Evolutionary conservation across 2,888 invertebrate genomes (phyloP).

Genomic region (Drosophila picticornis): DNA sequence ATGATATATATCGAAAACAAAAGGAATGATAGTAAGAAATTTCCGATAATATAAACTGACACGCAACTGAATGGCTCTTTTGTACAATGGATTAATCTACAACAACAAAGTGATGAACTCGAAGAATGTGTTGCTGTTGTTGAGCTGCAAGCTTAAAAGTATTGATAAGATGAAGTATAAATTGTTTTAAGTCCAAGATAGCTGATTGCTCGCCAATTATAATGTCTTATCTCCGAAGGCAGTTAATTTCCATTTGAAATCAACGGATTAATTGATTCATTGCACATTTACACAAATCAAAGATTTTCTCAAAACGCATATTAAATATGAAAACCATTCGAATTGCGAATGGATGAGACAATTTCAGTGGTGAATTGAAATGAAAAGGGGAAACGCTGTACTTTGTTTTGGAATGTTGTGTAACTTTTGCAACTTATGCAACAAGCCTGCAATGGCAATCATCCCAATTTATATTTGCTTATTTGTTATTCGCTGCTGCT

Average conservation of each 20-base stretch:
- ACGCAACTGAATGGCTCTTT: neutral
- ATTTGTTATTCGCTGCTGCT: conserved; percentile 11
- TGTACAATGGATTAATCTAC: neutral
- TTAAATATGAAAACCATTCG: neutral
- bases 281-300: too few species aligned
- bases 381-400: neutral
- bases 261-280: neutral
- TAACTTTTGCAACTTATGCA: conserved; percentile 18
- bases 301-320: neutral
- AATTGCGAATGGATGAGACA: neutral
- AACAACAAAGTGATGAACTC: neutral
- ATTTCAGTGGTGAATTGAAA: neutral
- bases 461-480: conserved; percentile 1
- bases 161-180: neutral
- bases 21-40: too few species aligned
- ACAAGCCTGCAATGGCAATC: conserved; percentile 9
- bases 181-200: neutral
- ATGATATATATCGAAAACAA: neutral
- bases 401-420: neutral
- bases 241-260: neutral
- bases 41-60: neutral
- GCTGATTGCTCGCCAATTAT: neutral
- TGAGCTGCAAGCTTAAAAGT: neutral
- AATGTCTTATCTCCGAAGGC: neutral
- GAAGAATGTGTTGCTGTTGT: neutral